Percentiles rank a stretch among this genome's conserved stretches.
These are phyloP conservation scores for Promerops cafer DNA, from an alignment of 2,113 vertebrate species.

Conservation along the genomic window DNA sequence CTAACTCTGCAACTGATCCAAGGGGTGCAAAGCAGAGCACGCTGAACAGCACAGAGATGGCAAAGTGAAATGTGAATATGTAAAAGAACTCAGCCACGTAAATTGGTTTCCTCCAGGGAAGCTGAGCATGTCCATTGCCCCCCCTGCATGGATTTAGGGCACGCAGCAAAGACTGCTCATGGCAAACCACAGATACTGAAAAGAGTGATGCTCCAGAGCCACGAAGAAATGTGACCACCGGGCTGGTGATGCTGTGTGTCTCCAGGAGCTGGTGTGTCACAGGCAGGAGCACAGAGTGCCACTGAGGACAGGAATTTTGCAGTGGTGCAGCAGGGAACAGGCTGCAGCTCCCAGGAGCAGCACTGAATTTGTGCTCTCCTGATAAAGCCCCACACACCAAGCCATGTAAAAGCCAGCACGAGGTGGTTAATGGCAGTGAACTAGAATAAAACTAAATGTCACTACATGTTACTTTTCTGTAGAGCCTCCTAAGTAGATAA, in stretches of 20 bases:
- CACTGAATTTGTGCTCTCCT: not conserved
- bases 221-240: not conserved
- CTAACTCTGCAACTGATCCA: conserved; percentile 16
- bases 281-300: not conserved
- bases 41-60: not conserved
- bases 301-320: not conserved
- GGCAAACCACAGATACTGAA: not conserved
- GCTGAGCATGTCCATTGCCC: not conserved
- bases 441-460: conserved; percentile 77
- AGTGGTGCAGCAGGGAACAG: not conserved
- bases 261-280: not conserved
- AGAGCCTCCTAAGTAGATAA: conserved; percentile 69
- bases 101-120: not conserved
- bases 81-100: not conserved
- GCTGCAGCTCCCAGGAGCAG: not conserved
- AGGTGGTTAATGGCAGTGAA: conserved; percentile 70
- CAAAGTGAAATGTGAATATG: not conserved
- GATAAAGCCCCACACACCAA: not conserved
- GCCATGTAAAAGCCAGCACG: conserved; percentile 24
- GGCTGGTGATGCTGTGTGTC: not conserved
- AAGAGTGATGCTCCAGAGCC: not conserved
- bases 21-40: not conserved
- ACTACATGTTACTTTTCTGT: conserved; percentile 68
- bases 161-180: not conserved
- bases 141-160: not conserved